These are phyloP conservation scores for Misgurnus mizolepis DNA, from an alignment of 2,113 vertebrate species.

Conservation along the genomic window DNA sequence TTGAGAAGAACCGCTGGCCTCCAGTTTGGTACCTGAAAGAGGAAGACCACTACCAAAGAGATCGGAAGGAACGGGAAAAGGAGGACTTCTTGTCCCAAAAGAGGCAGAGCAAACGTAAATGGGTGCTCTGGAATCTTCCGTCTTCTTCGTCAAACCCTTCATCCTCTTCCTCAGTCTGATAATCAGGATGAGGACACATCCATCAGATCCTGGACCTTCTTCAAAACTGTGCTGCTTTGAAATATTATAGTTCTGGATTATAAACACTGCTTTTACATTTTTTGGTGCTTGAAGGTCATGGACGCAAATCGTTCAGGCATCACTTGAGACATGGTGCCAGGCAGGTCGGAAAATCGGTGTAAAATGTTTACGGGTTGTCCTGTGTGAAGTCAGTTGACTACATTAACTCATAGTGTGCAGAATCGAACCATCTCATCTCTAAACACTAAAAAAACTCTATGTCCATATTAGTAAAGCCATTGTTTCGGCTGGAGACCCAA, in stretches of 20 bases:
- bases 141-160: slow-evolving; percentile 73
- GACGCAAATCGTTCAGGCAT: neutral
- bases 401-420: neutral
- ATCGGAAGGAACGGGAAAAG: slow-evolving; percentile 81
- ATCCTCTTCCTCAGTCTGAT: slow-evolving; percentile 70
- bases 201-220: neutral
- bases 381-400: neutral
- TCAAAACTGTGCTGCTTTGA: neutral
- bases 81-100: slow-evolving; percentile 82
- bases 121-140: slow-evolving; percentile 82
- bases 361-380: slow-evolving; percentile 6
- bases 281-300: neutral
- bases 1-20: slow-evolving; percentile 85
- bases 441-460: neutral
- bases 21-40: slow-evolving; percentile 87
- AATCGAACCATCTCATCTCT: neutral
- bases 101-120: slow-evolving; percentile 79
- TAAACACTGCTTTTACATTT: neutral
- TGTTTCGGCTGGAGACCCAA: neutral
- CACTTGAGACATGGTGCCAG: neutral
- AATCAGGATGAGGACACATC: neutral
- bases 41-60: slow-evolving; percentile 85
- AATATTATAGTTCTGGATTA: neutral
- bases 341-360: neutral
- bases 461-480: too few species aligned